These are phyloP conservation scores for Lepus europaeus DNA, from an alignment of 2,113 vertebrate species.

Conservation along the genomic window DNA sequence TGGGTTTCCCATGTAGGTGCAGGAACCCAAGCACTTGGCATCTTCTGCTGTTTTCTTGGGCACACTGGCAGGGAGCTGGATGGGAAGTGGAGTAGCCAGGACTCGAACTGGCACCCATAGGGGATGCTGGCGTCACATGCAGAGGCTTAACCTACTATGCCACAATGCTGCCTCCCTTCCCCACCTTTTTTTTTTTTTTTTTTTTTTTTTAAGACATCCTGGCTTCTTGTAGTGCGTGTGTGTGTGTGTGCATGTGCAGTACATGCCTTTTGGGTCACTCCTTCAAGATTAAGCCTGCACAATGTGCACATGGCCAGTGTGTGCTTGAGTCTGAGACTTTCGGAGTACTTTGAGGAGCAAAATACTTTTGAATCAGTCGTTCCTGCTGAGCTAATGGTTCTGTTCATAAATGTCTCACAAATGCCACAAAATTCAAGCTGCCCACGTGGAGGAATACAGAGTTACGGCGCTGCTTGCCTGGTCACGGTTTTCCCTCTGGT, in stretches of 20 bases:
- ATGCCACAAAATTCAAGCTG: not conserved
- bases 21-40: no score
- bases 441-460: not conserved
- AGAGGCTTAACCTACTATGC: no score
- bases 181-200: no score
- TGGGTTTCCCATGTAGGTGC: no score
- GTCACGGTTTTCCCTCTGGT: not conserved
- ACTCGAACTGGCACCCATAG: no score
- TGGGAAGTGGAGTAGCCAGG: no score
- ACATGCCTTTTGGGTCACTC: not conserved
- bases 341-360: not conserved
- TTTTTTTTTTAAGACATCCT: no score
- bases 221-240: not conserved
- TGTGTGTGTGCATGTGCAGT: not conserved
- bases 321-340: not conserved
- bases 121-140: no score
- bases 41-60: no score
- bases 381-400: not conserved
- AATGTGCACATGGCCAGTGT: no score
- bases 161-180: no score
- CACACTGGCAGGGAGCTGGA: no score
- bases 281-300: not conserved
- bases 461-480: not conserved
- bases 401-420: not conserved
- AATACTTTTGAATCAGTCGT: not conserved